Evolutionary conservation across 2,888 invertebrate genomes (phyloP).

Genomic region (Anthoptus insignis): DNA sequence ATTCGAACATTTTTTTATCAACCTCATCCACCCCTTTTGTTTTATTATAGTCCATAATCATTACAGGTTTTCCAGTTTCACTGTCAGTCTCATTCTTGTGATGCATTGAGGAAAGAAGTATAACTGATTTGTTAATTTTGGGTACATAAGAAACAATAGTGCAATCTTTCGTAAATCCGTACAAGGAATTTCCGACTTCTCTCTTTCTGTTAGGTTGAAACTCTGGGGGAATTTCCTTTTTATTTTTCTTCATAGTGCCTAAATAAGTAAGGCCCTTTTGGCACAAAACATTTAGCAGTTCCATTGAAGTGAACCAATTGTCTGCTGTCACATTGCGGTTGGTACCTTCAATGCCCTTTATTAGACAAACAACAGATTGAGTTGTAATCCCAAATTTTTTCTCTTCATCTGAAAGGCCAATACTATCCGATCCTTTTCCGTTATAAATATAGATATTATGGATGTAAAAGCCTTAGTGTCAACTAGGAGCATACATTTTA

Average conservation of each 20-base stretch:
- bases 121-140: constrained; percentile 37
- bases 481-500: constrained; percentile 33
- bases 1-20: constrained; percentile 38
- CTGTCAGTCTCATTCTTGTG: constrained; percentile 34
- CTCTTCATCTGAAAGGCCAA: constrained; percentile 40
- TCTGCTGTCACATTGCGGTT: neutral
- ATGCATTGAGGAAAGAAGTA: constrained; percentile 39
- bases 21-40: constrained; percentile 46
- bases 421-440: too few species aligned
- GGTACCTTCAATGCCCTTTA: constrained; percentile 29
- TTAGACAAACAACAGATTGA: constrained; percentile 42
- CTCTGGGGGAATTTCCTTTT: neutral
- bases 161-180: constrained; percentile 14
- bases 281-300: neutral
- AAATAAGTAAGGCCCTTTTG: neutral
- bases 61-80: constrained; percentile 36
- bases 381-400: constrained; percentile 35
- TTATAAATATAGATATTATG: too few species aligned
- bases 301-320: neutral
- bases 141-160: constrained; percentile 39
- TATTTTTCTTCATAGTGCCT: neutral
- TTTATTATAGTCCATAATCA: constrained; percentile 40
- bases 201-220: neutral
- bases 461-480: constrained; percentile 33
- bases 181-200: neutral